Base-by-base conservation (phyloP, 2,113 vertebrate genomes). In the Patagioenas fasciata region DNA sequence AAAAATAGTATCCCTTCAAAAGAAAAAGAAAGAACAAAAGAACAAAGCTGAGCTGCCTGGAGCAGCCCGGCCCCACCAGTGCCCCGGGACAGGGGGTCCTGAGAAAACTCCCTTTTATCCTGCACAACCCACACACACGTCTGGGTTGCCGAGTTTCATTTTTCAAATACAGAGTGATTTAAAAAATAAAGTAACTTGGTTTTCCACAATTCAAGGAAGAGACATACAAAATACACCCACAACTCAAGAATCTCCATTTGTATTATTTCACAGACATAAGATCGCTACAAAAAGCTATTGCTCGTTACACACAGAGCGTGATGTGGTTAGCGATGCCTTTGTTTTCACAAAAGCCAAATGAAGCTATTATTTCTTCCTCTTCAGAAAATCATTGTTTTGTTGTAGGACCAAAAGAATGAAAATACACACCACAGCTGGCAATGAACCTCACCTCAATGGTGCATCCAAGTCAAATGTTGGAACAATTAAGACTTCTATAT, bases 291-390 rank as follows among this genome's bases (percentile, higher is more conserved):
- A 95, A 71, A 80, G 70, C 62, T 72, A 69, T 10, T 75, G 66
- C 89, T 34, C 44, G 36, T 40, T 50, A 24, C 58, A 31, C 29
- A 40, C 34, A 61, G 32, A 69, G 81, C 4, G 0, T 44, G 50
- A 42, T 65, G 91, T 65, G 71, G 87, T 51, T 89, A 94, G 84
- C 1, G 32, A 80, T 31, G 50, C 62, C 85, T 94, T 85, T 93
- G 89, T 87, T 81, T 82, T 89, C 74, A 82, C 66, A 80, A 89
- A 62, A 75, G 84, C 70, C 70, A 57, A 85, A 54, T 58, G 51
- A 77, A 95, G 88, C 60, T 93, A 61, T 85, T 88, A 71, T 78
- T 92, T 83, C 60, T 83, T 93, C 65, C 80, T 79, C 95, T 94
- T 94, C 10, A 93, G 80, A 88, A 88, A 88, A 86, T 80, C 2